Evolutionary conservation across 2,888 invertebrate genomes (phyloP).

Genomic region (Amblyjoppa fuscipennis): DNA sequence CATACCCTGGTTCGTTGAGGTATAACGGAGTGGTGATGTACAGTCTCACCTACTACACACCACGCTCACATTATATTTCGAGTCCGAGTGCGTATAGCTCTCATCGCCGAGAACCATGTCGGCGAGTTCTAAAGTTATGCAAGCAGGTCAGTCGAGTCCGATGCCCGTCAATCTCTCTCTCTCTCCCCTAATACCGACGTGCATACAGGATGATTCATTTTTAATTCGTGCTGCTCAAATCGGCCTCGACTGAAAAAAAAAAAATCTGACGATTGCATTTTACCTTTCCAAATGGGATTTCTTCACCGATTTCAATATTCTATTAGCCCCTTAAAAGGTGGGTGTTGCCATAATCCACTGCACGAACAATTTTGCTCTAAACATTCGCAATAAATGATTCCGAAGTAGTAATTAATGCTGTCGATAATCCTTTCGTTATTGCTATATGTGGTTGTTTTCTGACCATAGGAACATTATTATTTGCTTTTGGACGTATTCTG

Average conservation of each 20-base stretch:
- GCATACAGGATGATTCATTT: conserved; percentile 44
- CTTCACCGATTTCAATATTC: neutral
- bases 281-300: neutral
- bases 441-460: neutral
- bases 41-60: conserved; percentile 19
- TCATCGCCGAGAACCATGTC: conserved; percentile 49
- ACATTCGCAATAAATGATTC: neutral
- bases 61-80: neutral
- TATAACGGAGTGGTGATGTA: neutral
- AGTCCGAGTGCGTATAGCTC: conserved; percentile 14
- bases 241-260: neutral
- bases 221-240: neutral
- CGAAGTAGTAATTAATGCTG: too few species aligned
- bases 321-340: neutral
- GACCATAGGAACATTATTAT: neutral
- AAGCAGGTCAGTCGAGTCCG: conserved; percentile 74
- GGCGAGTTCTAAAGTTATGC: conserved; percentile 70
- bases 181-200: conserved; percentile 28
- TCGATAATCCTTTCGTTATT: too few species aligned
- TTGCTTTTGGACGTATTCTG: neutral
- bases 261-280: neutral
- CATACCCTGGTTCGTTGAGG: neutral
- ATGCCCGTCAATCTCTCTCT: conserved; percentile 45
- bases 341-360: neutral
- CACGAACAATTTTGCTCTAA: neutral